Conservation (phyloP, 2,113 vertebrate species). For the Pao palembangensis region DNA sequence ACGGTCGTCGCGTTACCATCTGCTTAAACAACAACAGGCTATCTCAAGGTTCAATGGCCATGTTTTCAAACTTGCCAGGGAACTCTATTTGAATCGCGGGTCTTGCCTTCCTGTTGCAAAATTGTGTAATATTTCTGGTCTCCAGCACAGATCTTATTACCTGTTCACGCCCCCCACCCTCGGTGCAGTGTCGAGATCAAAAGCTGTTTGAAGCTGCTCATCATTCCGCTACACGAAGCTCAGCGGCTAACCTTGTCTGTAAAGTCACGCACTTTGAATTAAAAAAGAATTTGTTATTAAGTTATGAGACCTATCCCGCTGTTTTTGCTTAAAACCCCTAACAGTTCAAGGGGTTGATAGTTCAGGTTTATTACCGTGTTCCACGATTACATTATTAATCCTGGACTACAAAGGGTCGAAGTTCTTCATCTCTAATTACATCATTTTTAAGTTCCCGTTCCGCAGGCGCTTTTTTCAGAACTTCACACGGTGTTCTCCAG, state of each 20-base stretch:
- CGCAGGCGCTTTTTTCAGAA: conserved; percentile 30
- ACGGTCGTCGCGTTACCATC: conserved; percentile 1
- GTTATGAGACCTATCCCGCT: not conserved
- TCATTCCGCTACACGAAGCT: conserved; percentile 43
- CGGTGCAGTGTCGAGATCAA: conserved; percentile 49
- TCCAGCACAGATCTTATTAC: conserved; percentile 37
- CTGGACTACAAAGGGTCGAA: too few species aligned
- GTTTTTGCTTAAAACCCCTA: conserved; percentile 2
- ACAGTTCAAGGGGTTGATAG: too few species aligned
- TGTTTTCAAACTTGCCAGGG: not conserved
- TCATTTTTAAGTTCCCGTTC: not conserved
- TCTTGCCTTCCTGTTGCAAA: conserved; percentile 12
- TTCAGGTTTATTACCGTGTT: too few species aligned
- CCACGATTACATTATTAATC: too few species aligned
- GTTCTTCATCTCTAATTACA: too few species aligned
- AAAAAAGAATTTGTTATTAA: conserved; percentile 12
- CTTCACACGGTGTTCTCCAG: conserved; percentile 39
- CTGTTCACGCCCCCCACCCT: conserved; percentile 6
- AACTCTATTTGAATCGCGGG: not conserved
- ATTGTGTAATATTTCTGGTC: conserved; percentile 24
- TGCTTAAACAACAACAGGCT: conserved; percentile 1
- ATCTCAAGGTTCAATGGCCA: not conserved
- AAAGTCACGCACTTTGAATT: conserved; percentile 23
- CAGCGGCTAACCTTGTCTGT: conserved; percentile 23
- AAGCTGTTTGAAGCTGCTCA: conserved; percentile 44